Evolutionary conservation across 2,888 invertebrate species (phyloP).

Genomic region (Drosophila robusta): DNA sequence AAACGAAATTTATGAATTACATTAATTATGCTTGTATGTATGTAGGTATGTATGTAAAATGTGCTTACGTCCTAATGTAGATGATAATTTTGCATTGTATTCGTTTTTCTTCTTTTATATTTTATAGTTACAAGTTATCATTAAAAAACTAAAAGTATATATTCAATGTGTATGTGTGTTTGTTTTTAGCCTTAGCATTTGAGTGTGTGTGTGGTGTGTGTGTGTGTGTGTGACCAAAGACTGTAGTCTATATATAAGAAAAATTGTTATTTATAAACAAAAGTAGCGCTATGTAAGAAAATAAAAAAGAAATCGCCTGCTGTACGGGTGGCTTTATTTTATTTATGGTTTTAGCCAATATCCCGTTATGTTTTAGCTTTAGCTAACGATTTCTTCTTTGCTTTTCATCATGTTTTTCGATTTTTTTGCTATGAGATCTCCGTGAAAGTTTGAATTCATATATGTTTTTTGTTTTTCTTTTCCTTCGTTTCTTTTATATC

Average conservation of each 20-base stretch:
- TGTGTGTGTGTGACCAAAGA: constrained; percentile 31
- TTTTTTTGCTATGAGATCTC: constrained; percentile 83
- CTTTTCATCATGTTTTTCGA: constrained; percentile 50
- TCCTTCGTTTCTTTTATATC: constrained; percentile 12
- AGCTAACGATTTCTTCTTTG: constrained; percentile 39
- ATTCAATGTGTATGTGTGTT: constrained; percentile 18
- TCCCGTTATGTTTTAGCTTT: constrained; percentile 11
- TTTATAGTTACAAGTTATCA: constrained; percentile 25
- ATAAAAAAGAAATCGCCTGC: constrained; percentile 51
- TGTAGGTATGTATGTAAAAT: constrained; percentile 27
- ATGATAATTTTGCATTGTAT: constrained; percentile 56
- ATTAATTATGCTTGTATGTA: constrained; percentile 22
- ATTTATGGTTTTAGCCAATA: constrained; percentile 7
- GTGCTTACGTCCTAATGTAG: constrained; percentile 37
- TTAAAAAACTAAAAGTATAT: constrained; percentile 38
- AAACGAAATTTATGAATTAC: constrained; percentile 44
- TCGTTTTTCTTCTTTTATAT: constrained; percentile 13
- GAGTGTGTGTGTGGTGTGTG: constrained; percentile 24
- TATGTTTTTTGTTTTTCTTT: constrained; percentile 51
- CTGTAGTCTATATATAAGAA: constrained; percentile 51
- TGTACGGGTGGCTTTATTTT: neutral
- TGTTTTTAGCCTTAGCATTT: constrained; percentile 17
- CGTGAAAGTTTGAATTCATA: constrained; percentile 83
- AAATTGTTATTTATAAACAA: constrained; percentile 66
- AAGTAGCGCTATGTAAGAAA: constrained; percentile 48